phyloP scores from a whole-genome alignment of 2,113 vertebrate genomes.

The Podiceps cristatus region DNA sequence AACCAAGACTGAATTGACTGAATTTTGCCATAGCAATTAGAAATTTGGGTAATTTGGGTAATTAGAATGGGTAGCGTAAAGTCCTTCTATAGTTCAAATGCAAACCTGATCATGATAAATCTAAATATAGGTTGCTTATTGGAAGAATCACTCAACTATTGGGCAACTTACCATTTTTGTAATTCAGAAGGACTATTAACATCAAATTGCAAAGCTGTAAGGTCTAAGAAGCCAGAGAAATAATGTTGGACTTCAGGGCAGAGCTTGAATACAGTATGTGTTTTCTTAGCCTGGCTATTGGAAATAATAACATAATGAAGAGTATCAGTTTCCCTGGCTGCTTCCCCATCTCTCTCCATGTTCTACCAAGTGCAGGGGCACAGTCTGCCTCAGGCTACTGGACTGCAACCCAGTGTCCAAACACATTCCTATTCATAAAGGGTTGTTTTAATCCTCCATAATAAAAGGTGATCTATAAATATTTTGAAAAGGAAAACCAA shows the following conservation, averaged over 20 bases:
- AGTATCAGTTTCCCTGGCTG: not conserved
- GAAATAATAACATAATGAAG: not conserved
- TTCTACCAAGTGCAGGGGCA: not conserved
- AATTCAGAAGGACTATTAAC: not conserved
- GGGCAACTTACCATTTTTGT: not conserved
- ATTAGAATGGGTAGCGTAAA: not conserved
- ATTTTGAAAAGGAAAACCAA: not conserved
- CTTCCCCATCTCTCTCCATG: not conserved
- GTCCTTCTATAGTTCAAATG: not conserved
- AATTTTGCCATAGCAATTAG: not conserved
- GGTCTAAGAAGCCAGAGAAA: not conserved
- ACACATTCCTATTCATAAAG: not conserved
- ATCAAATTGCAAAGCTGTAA: not conserved
- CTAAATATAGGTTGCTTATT: not conserved
- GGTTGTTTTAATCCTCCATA: not conserved
- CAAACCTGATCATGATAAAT: not conserved
- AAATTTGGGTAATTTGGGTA: not conserved
- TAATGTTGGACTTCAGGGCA: not conserved
- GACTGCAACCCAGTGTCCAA: not conserved
- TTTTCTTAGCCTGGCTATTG: not conserved
- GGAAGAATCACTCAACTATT: not conserved
- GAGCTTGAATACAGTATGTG: not conserved
- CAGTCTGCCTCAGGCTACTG: not conserved
- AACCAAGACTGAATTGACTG: not conserved
- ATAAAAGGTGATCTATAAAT: not conserved